Conservation (phyloP, 2,888 invertebrate genomes). For the Hermaeophaga mercurialis region DNA sequence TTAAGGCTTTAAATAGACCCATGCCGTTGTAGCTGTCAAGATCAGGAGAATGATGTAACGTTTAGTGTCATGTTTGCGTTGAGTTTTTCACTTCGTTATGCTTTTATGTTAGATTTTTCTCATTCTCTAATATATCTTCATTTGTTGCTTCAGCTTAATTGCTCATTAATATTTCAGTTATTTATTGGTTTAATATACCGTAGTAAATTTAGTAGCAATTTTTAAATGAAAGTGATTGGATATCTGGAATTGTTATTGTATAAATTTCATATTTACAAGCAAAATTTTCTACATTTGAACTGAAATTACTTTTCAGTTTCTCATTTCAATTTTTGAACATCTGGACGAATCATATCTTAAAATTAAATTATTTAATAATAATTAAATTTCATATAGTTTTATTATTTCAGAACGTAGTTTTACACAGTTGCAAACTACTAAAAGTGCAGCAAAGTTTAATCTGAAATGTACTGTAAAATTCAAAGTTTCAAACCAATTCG, state of each 20-base stretch:
- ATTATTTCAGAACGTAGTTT: neutral
- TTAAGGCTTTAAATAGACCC: slow-evolving; percentile 28
- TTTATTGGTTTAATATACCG: no score
- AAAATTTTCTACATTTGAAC: no score
- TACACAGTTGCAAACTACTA: neutral
- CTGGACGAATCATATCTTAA: no score
- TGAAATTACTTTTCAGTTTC: no score
- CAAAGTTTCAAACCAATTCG: slow-evolving; percentile 6
- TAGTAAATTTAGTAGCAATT: no score
- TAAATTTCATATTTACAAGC: no score
- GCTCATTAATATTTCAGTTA: slow-evolving; percentile 5
- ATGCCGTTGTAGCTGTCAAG: slow-evolving; percentile 13
- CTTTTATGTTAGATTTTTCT: slow-evolving; percentile 5
- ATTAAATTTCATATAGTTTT: no score
- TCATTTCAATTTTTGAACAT: no score
- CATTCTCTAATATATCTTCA: slow-evolving; percentile 1
- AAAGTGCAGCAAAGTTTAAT: neutral
- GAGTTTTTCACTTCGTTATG: slow-evolving; percentile 4
- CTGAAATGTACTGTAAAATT: neutral
- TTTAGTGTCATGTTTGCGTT: slow-evolving; percentile 14
- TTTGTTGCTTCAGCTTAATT: slow-evolving; percentile 6
- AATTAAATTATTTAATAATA: no score
- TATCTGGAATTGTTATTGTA: no score
- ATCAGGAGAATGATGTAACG: slow-evolving; percentile 2
- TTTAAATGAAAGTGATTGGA: no score